A percentile compares a stretch with the other conserved stretches of the same genome.
These are phyloP conservation scores for Aporophyla lueneburgensis DNA, from an alignment of 2,888 invertebrate genomes.

Conservation along the genomic window DNA sequence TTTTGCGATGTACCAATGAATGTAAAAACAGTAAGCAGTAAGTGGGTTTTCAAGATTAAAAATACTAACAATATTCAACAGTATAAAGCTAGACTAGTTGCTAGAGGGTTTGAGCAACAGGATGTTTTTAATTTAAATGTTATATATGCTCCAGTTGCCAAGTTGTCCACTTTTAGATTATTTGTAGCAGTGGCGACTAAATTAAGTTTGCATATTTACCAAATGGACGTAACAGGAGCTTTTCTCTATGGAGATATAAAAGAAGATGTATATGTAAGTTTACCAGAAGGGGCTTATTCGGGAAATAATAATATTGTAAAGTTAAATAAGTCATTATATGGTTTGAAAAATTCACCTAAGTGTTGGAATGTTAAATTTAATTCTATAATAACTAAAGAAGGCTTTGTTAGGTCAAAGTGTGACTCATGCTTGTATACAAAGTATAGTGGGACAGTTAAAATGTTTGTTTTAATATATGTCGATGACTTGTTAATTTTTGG, in stretches of 20 bases:
- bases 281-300: not conserved
- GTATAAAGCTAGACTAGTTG: conserved; percentile 63
- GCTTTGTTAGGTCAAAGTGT: too few species aligned
- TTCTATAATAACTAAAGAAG: too few species aligned
- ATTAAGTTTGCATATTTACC: conserved; percentile 8
- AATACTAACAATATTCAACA: conserved; percentile 2
- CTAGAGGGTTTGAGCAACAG: conserved; percentile 51
- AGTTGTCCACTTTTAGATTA: conserved; percentile 48
- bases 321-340: not conserved
- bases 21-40: conserved; percentile 11
- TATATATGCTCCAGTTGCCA: conserved; percentile 61
- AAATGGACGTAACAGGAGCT: conserved; percentile 5
- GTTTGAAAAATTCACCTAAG: not conserved
- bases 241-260: not conserved
- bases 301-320: not conserved
- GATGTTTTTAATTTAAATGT: conserved; percentile 31
- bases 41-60: conserved; percentile 63
- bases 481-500: too few species aligned
- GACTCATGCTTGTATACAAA: too few species aligned
- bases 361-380: too few species aligned
- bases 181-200: conserved; percentile 37
- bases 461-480: too few species aligned
- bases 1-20: conserved; percentile 35
- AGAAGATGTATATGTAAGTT: not conserved
- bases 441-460: too few species aligned